Conservation (phyloP, 2,113 vertebrate species). For the Seriola dumerili region DNA sequence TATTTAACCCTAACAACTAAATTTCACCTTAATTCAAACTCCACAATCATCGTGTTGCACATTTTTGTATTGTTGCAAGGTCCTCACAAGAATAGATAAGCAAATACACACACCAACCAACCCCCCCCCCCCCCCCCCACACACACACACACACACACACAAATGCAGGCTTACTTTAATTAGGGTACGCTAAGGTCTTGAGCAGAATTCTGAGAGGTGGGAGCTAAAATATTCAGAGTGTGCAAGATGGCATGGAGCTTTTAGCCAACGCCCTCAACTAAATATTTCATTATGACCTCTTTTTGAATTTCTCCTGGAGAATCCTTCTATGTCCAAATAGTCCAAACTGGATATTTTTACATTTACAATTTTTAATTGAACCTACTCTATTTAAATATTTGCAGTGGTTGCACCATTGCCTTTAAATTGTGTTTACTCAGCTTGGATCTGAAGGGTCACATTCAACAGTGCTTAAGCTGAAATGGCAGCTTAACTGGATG, state of each 20-base stretch:
- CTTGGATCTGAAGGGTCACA: slow-evolving; percentile 26
- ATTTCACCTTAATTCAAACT: background rate
- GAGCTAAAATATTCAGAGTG: slow-evolving; percentile 78
- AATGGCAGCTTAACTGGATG: slow-evolving; percentile 26
- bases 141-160: background rate
- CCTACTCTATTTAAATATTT: slow-evolving; percentile 16
- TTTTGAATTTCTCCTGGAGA: slow-evolving; percentile 53
- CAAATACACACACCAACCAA: background rate
- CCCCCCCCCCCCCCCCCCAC: background rate
- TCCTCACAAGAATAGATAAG: background rate
- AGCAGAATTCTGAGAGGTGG: slow-evolving; percentile 57
- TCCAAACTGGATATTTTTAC: background rate
- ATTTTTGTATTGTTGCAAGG: background rate
- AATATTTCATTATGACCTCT: slow-evolving; percentile 78
- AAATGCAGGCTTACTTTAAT: slow-evolving; percentile 22
- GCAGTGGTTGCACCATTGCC: slow-evolving; percentile 25
- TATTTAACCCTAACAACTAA: background rate
- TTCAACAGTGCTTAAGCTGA: slow-evolving; percentile 27
- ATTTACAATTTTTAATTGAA: slow-evolving; percentile 25
- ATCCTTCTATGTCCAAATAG: background rate
- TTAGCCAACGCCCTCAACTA: slow-evolving; percentile 60
- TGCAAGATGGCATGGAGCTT: slow-evolving; percentile 70
- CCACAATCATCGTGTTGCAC: background rate
- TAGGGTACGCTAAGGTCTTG: slow-evolving; percentile 34
- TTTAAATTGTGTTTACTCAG: slow-evolving; percentile 37